Evolutionary conservation across 2,888 invertebrate genomes (phyloP).

Genomic region (Amiota mariae): DNA sequence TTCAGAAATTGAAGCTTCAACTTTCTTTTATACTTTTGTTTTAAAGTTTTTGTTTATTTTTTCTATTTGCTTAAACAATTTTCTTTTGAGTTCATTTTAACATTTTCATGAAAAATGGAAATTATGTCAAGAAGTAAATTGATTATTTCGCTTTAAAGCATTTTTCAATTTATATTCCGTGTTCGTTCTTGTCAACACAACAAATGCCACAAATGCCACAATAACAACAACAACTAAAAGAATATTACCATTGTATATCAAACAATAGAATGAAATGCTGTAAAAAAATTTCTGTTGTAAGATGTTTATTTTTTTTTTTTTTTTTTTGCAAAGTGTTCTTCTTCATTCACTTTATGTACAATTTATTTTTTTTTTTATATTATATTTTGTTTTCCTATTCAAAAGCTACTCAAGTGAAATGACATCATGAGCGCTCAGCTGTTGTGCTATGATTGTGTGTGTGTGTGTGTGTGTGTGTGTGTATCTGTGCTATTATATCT

Average conservation of each 20-base stretch:
- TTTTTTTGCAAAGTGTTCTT: constrained; percentile 10
- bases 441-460: neutral
- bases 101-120: constrained; percentile 70
- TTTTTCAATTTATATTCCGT: constrained; percentile 71
- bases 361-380: constrained; percentile 28
- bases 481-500: no score
- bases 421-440: constrained; percentile 66
- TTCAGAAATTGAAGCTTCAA: no score
- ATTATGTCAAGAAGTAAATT: constrained; percentile 72
- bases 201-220: constrained; percentile 23
- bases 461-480: no score
- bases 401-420: constrained; percentile 67
- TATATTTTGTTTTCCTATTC: constrained; percentile 38
- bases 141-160: constrained; percentile 72
- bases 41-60: constrained; percentile 35
- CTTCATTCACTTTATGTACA: constrained; percentile 37
- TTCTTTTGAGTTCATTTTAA: constrained; percentile 46
- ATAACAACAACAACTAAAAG: constrained; percentile 28
- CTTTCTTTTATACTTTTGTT: no score
- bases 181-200: constrained; percentile 64
- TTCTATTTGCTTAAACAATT: constrained; percentile 18
- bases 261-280: constrained; percentile 51
- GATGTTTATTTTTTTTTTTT: neutral
- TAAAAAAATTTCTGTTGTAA: no score
- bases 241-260: constrained; percentile 27